Conservation (phyloP, 2,888 invertebrate genomes). For the Athripsodes cinereus region DNA sequence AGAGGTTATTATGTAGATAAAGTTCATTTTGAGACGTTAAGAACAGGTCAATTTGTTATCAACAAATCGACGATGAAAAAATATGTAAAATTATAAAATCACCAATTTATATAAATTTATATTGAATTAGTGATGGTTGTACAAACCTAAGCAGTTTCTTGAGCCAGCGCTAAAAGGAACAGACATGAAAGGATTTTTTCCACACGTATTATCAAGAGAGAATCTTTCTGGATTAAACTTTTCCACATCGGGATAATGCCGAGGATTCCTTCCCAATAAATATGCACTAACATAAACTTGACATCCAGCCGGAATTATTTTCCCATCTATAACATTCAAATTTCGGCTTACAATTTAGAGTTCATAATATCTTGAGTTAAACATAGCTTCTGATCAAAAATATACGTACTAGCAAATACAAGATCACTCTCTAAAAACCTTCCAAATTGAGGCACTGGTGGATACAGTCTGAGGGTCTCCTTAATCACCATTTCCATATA, state of each 20-base stretch:
- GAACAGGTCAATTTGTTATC: too few species aligned
- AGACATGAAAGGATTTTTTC: conserved; percentile 17
- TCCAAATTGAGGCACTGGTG: conserved; percentile 30
- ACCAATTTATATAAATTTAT: too few species aligned
- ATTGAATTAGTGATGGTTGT: too few species aligned
- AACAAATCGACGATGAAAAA: too few species aligned
- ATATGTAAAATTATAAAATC: too few species aligned
- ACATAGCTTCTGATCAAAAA: too few species aligned
- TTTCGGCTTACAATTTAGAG: too few species aligned
- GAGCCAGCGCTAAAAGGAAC: conserved; percentile 23
- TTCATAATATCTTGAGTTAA: too few species aligned
- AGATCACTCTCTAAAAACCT: conserved; percentile 28
- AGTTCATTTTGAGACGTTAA: too few species aligned
- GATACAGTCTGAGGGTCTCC: conserved; percentile 30
- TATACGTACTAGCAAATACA: too few species aligned
- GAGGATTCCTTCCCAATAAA: conserved; percentile 18
- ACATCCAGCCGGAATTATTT: conserved; percentile 16
- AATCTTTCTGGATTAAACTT: conserved; percentile 26
- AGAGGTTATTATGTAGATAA: too few species aligned
- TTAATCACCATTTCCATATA: conserved; percentile 31
- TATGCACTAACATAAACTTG: conserved; percentile 2
- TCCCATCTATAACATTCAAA: conserved; percentile 22
- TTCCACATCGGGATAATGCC: conserved; percentile 19
- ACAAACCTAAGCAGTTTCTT: conserved; percentile 23
- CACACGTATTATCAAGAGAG: conserved; percentile 16